Conservation (phyloP, 2,797 vertebrate genomes). For the Gallinago stenura region DNA sequence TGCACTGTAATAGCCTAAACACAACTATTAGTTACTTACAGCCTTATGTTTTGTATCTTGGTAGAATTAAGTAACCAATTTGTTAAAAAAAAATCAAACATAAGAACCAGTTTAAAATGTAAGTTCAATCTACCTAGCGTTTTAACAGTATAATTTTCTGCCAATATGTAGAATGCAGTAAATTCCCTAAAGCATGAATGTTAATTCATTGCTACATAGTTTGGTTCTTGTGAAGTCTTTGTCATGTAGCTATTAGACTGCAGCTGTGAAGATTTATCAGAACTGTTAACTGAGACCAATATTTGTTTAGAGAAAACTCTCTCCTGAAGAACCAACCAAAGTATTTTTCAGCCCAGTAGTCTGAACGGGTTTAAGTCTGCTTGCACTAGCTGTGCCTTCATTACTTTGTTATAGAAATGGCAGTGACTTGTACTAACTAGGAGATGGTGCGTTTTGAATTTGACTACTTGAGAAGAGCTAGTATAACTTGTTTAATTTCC, state of each 20-base stretch:
- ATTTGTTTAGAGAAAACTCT: conserved; percentile 76
- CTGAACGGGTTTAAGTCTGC: conserved; percentile 76
- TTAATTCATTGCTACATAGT: conserved; percentile 92
- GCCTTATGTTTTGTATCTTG: conserved; percentile 99
- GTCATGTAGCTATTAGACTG: conserved; percentile 91
- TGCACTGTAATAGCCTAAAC: conserved; percentile 96
- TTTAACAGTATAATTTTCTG: conserved; percentile 91
- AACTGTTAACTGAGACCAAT: conserved; percentile 80
- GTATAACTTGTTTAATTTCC: conserved; percentile 79
- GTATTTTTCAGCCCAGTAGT: conserved; percentile 81
- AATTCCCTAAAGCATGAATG: conserved; percentile 87
- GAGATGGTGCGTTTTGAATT: conserved; percentile 72
- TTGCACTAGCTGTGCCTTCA: conserved; percentile 83
- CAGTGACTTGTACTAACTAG: conserved; percentile 78
- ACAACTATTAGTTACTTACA: conserved; percentile 94
- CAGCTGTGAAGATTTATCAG: conserved; percentile 86
- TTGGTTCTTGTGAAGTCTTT: conserved; percentile 94
- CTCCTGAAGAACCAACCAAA: conserved; percentile 84
- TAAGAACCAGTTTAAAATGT: conserved; percentile 85
- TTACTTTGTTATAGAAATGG: conserved; percentile 83
- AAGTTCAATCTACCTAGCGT: conserved; percentile 90
- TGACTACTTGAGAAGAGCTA: conserved; percentile 70
- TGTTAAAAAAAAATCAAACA: conserved; percentile 84
- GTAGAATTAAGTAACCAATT: conserved; percentile 92
- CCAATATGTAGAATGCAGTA: conserved; percentile 80